Percentiles rank a stretch among this genome's conserved stretches.
These are phyloP conservation scores for Batillaria attramentaria DNA, from an alignment of 1,140 invertebrate genomes.

Conservation along the genomic window DNA sequence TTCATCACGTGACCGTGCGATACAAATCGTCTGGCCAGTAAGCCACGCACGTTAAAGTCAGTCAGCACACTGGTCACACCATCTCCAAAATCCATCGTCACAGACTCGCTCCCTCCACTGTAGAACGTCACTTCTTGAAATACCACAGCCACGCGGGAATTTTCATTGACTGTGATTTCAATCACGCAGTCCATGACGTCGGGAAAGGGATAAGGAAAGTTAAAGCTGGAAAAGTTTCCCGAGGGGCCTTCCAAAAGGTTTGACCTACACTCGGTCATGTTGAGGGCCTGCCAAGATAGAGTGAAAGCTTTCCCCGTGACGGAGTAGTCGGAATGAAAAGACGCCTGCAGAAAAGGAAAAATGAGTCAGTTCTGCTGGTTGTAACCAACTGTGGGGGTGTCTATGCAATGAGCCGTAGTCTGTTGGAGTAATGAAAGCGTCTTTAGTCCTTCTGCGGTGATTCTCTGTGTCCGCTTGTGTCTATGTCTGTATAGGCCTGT, in stretches of 20 bases:
- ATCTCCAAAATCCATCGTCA: constrained; percentile 9
- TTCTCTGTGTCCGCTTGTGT: too few species aligned
- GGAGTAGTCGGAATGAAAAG: constrained; percentile 82
- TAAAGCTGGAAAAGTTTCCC: constrained; percentile 74
- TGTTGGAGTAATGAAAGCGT: too few species aligned
- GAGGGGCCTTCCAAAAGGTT: constrained; percentile 67
- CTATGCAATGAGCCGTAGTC: too few species aligned
- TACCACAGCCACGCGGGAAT: constrained; percentile 62
- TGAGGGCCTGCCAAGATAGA: constrained; percentile 79
- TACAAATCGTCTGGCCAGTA: too few species aligned
- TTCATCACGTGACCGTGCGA: constrained; percentile 9
- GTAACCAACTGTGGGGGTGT: too few species aligned
- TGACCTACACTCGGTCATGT: constrained; percentile 76
- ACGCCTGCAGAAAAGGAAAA: neutral
- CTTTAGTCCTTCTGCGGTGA: too few species aligned
- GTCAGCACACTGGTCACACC: too few species aligned
- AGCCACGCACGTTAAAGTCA: too few species aligned
- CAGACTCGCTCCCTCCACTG: neutral
- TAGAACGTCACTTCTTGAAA: constrained; percentile 8
- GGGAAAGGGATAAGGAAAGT: constrained; percentile 80
- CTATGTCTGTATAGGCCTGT: too few species aligned
- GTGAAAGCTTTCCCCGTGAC: constrained; percentile 79
- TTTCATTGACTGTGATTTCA: constrained; percentile 78
- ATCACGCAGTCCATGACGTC: constrained; percentile 79
- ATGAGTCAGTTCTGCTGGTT: neutral